These are phyloP conservation scores for Nesidiocoris tenuis DNA, from an alignment of 2,888 invertebrate species.

Conservation along the genomic window DNA sequence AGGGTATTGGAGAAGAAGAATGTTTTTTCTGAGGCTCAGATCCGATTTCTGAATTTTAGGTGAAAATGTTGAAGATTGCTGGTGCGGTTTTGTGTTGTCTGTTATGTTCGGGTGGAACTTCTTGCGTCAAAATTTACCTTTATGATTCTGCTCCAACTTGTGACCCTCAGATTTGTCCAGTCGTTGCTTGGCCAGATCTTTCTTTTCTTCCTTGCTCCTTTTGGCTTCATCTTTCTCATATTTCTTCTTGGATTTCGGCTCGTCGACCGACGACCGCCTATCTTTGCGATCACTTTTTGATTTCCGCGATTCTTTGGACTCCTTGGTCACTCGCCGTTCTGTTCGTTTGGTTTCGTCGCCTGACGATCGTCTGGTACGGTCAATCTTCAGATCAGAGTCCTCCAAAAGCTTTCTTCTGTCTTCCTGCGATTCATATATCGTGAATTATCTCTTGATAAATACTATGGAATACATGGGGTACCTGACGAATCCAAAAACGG, in stretches of 20 bases:
- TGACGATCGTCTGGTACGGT: neutral
- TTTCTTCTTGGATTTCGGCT: slow-evolving; percentile 25
- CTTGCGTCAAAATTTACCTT: slow-evolving; percentile 18
- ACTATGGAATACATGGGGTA: no score
- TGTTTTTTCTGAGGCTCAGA: no score
- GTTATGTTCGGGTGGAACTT: no score
- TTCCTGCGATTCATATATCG: no score
- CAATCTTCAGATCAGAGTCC: neutral
- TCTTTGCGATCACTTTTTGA: slow-evolving; percentile 33
- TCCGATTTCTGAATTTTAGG: no score
- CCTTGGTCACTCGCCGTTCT: slow-evolving; percentile 19
- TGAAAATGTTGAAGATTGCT: no score
- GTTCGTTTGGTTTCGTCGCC: slow-evolving; percentile 12
- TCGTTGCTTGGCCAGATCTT: slow-evolving; percentile 14
- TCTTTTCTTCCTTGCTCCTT: slow-evolving; percentile 23
- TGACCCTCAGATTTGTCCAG: slow-evolving; percentile 21
- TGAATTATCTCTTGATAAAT: no score
- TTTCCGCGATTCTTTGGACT: slow-evolving; percentile 11
- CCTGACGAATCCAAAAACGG: no score
- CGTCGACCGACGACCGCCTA: slow-evolving; percentile 22
- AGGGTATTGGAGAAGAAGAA: no score
- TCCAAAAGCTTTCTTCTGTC: neutral
- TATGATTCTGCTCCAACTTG: slow-evolving; percentile 41
- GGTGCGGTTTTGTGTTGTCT: no score
- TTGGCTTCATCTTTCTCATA: slow-evolving; percentile 14